Base-by-base conservation (phyloP, 2,888 invertebrate species). In the Lingula anatina region DNA sequence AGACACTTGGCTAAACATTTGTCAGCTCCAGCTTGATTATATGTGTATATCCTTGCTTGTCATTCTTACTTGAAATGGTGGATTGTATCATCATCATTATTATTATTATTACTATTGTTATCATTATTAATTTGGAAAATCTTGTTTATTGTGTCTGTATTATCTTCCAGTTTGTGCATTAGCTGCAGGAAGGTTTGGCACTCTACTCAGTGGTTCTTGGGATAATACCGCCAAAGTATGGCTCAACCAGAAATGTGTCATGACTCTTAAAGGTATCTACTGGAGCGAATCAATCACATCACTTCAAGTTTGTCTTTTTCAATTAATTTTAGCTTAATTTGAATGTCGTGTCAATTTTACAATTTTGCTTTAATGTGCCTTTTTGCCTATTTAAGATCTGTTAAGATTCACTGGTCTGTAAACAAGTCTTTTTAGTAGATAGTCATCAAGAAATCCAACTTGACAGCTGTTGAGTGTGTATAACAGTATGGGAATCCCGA, bases 121-220 rank as follows among this genome's bases (percentile, higher is more conserved):
- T 49, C 15, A 38, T 20, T 31, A 42, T 31, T 41, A 43, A 41
- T 47, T n/a, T n/a, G n/a, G n/a, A n/a, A n/a, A n/a, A n/a, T n/a
- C n/a, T n/a, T n/a, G n/a, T n/a, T n/a, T n/a, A n/a, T n/a, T n/a
- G n/a, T n/a, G n/a, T n/a, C n/a, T n/a, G n/a, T n/a, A n/a, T n/a
- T n/a, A n/a, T n/a, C 42, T 65, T 62, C 37, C 62, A 81, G 81
- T 82, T 5, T 81, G 80, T 65, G 66, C 79, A 27, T 64, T 82
- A 41, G 71, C 75, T 36, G 66, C 73, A 49, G 79, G 76, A 3
- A 73, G 73, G 48, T 70, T 80, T 45, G 83, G 83, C 45, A 80
- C 83, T 9, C 79, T 90, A 64, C 76, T 87, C 47, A 92, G 90
- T 68, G 89, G 92, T 38, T 95, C 95, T 42, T 96, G 96, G 95